Conservation (phyloP, 2,113 vertebrate species). For the Sceloporus tristichus region DNA sequence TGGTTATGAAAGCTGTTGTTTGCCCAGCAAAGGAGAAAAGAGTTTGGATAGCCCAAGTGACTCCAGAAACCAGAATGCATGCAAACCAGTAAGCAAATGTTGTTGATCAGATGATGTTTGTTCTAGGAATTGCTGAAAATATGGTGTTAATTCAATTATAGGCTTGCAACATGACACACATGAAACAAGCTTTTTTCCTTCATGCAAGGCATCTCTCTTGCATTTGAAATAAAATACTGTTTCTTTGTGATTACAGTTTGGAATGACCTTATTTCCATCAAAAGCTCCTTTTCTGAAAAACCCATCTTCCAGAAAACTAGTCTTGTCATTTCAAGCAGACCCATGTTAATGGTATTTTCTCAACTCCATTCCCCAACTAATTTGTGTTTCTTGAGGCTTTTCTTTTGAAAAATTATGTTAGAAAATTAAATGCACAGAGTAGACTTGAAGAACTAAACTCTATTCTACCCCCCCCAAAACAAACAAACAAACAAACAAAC, state of each 20-base stretch:
- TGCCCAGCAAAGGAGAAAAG: slow-evolving; percentile 31
- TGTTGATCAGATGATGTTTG: slow-evolving; percentile 20
- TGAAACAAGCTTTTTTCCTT: slow-evolving; percentile 39
- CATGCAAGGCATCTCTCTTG: slow-evolving; percentile 26
- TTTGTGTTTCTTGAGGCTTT: slow-evolving; percentile 6
- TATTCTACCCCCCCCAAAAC: background rate
- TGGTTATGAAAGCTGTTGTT: slow-evolving; percentile 25
- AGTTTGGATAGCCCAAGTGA: background rate
- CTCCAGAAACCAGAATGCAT: background rate
- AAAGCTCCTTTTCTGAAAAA: background rate
- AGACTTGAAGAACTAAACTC: slow-evolving; percentile 45
- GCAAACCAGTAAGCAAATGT: slow-evolving; percentile 8
- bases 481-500: slow-evolving; percentile 28
- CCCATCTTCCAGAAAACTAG: background rate
- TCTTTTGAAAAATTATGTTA: slow-evolving; percentile 40
- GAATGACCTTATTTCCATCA: background rate
- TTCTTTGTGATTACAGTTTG: background rate
- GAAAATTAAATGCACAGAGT: slow-evolving; percentile 19
- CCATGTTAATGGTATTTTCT: background rate
- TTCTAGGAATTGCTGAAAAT: slow-evolving; percentile 37
- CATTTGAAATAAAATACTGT: slow-evolving; percentile 25
- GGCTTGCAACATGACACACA: background rate
- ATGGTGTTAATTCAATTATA: slow-evolving; percentile 18
- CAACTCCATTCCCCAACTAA: background rate
- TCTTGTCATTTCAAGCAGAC: background rate